A percentile compares a stretch with the other conserved stretches of the same genome.
These are phyloP conservation scores for Leptinotarsa haldemani DNA, from an alignment of 2,888 invertebrate species.

Conservation along the genomic window DNA sequence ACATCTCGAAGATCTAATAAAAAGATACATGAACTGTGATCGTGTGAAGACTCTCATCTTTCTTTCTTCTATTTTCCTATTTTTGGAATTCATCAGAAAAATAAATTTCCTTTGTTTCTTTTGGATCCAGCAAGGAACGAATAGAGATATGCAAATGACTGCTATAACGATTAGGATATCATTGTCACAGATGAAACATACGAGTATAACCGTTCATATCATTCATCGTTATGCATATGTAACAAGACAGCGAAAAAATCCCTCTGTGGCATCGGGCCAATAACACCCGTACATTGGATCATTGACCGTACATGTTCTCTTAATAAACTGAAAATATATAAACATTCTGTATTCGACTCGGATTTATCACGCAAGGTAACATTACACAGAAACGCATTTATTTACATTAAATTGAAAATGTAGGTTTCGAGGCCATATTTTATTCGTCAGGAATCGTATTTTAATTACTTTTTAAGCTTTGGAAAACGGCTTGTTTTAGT, in stretches of 20 bases:
- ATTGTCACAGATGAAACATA: background rate
- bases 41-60: too few species aligned
- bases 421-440: conserved; percentile 24
- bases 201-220: conserved; percentile 6
- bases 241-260: conserved; percentile 28
- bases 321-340: conserved; percentile 32
- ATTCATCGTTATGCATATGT: conserved; percentile 16
- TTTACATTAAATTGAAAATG: conserved; percentile 21
- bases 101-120: too few species aligned
- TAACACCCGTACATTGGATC: conserved; percentile 31
- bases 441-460: conserved; percentile 1
- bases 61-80: too few species aligned
- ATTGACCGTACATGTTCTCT: conserved; percentile 34
- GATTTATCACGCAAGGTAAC: conserved; percentile 27
- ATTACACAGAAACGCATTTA: conserved; percentile 24
- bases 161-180: background rate
- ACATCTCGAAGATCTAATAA: too few species aligned
- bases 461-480: conserved; percentile 15
- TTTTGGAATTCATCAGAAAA: too few species aligned
- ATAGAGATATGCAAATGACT: background rate
- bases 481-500: conserved; percentile 14
- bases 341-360: conserved; percentile 24
- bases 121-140: background rate
- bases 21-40: too few species aligned
- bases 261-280: conserved; percentile 34